Percentiles rank a stretch among this genome's conserved stretches.
Conservation (phyloP, 2,113 vertebrate genomes). For the Podarcis raffonei region DNA sequence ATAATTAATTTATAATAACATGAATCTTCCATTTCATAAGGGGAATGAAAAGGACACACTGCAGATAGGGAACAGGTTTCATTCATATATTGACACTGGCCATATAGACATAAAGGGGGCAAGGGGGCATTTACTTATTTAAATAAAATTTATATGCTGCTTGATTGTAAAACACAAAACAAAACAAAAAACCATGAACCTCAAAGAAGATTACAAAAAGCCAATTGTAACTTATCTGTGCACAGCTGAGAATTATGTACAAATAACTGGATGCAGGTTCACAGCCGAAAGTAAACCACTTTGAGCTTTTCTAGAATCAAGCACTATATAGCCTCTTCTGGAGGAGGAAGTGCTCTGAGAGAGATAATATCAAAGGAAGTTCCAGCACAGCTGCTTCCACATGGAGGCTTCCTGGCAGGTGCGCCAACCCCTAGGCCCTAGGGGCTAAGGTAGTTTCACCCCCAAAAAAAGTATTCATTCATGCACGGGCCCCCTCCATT, state of each 20-base stretch:
- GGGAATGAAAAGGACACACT: slow-evolving; percentile 32
- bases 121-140: background rate
- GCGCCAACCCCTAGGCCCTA: no score
- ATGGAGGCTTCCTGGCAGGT: no score
- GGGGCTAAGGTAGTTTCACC: no score
- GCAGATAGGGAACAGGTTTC: background rate
- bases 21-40: slow-evolving; percentile 20
- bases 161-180: no score
- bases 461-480: no score
- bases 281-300: background rate
- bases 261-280: background rate
- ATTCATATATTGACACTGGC: slow-evolving; percentile 25
- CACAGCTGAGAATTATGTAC: background rate
- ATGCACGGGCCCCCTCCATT: no score
- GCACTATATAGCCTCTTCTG: background rate
- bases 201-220: no score
- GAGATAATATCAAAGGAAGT: background rate
- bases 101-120: slow-evolving; percentile 7
- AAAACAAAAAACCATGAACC: no score
- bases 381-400: background rate
- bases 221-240: background rate
- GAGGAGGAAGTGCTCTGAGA: background rate
- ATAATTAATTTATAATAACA: slow-evolving; percentile 21
- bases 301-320: background rate
- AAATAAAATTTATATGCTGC: no score